Conservation (phyloP, 2,888 invertebrate genomes). For the Apamea epomidion region DNA sequence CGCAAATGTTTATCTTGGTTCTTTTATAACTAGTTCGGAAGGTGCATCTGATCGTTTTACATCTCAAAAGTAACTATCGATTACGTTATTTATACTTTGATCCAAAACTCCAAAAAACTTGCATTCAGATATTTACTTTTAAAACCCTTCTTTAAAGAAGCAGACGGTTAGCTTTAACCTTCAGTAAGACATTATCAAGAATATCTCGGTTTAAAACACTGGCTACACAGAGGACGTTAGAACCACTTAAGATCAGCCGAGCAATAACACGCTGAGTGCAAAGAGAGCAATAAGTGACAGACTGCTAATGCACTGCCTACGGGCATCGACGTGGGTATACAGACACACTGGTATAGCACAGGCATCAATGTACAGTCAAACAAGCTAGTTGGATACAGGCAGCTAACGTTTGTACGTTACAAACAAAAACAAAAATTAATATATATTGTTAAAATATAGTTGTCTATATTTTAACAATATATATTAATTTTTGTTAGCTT, state of each 20-base stretch:
- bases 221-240: conserved; percentile 10
- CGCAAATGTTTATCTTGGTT: neutral
- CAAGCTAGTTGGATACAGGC: no score
- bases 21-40: neutral
- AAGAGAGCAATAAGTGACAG: conserved; percentile 33
- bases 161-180: neutral
- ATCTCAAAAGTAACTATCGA: neutral
- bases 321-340: conserved; percentile 4
- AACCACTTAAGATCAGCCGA: conserved; percentile 41
- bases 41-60: neutral
- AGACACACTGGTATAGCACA: neutral
- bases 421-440: no score
- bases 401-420: no score
- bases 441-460: no score
- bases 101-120: neutral
- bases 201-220: conserved; percentile 18
- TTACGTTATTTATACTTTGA: no score
- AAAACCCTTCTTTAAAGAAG: neutral
- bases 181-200: conserved; percentile 3
- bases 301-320: conserved; percentile 41
- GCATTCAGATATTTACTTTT: neutral
- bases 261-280: conserved; percentile 20
- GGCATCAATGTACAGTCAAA: neutral
- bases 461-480: no score
- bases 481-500: no score